Evolutionary conservation across 2,113 vertebrate genomes (phyloP).

Genomic region (Mystacornis crossleyi): DNA sequence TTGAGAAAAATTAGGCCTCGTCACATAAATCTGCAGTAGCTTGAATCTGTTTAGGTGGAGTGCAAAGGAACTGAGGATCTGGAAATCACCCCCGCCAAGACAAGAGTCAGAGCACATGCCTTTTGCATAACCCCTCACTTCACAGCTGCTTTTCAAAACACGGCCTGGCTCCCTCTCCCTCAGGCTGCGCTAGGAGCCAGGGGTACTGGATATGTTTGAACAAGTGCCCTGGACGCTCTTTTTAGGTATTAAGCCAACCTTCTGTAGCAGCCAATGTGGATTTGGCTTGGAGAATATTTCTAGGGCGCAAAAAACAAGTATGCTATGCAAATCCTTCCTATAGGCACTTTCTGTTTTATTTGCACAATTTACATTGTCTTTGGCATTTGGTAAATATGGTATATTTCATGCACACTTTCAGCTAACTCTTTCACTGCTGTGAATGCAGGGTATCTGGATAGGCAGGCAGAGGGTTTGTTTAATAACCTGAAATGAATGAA

Average conservation of each 20-base stretch:
- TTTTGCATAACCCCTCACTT: conserved; percentile 36
- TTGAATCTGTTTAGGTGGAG: neutral
- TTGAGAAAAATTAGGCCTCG: neutral
- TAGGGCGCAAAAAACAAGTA: neutral
- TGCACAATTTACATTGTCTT: neutral
- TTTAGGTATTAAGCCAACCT: neutral
- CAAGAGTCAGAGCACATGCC: neutral
- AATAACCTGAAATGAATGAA: neutral
- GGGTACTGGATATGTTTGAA: conserved; percentile 24
- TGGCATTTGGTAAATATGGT: neutral
- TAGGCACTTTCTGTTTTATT: neutral
- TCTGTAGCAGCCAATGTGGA: conserved; percentile 8
- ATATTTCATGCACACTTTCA: neutral
- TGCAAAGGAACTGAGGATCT: neutral
- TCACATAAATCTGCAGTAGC: neutral
- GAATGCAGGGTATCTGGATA: neutral
- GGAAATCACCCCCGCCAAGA: conserved; percentile 7
- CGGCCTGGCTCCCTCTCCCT: neutral
- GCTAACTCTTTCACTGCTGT: neutral
- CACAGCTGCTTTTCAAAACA: conserved; percentile 44
- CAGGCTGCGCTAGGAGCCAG: neutral
- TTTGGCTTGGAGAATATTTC: neutral
- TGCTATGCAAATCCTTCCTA: neutral
- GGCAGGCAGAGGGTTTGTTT: neutral
- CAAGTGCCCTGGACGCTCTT: conserved; percentile 10